These are phyloP conservation scores for Empidonax alnorum DNA, from an alignment of 2,113 vertebrate genomes.

Conservation along the genomic window DNA sequence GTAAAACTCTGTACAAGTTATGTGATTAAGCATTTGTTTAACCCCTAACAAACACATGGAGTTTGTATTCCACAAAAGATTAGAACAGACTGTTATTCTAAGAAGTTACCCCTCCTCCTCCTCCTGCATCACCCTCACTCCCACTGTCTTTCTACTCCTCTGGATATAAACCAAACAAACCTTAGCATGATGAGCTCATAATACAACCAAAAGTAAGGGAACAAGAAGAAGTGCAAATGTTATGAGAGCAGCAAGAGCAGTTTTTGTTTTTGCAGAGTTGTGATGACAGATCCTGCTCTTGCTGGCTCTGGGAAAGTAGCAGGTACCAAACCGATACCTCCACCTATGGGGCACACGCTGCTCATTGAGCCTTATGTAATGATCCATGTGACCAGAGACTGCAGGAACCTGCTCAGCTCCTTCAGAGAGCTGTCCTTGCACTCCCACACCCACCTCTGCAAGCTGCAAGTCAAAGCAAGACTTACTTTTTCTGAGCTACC, in stretches of 20 bases:
- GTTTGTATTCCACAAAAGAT: neutral
- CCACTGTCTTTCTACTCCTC: neutral
- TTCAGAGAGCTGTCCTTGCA: neutral
- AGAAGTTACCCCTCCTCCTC: neutral
- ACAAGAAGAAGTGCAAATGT: neutral
- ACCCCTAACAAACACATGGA: neutral
- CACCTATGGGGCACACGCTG: rapidly evolving
- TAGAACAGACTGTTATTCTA: neutral
- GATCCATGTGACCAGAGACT: neutral
- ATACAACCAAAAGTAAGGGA: neutral
- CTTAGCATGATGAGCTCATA: neutral
- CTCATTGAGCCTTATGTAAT: neutral
- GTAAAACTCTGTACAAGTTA: neutral
- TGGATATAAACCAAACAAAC: neutral
- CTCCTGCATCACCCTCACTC: neutral
- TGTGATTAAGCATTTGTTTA: neutral
- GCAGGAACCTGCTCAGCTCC: neutral
- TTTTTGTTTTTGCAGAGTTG: neutral
- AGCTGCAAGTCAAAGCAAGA: neutral
- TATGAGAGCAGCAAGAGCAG: neutral
- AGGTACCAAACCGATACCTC: neutral
- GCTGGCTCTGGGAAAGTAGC: neutral
- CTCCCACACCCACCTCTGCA: neutral
- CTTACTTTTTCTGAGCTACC: neutral
- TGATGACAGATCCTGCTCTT: neutral